phyloP scores from a whole-genome alignment of 2,113 vertebrate species.

The Mionectes macconnelli region DNA sequence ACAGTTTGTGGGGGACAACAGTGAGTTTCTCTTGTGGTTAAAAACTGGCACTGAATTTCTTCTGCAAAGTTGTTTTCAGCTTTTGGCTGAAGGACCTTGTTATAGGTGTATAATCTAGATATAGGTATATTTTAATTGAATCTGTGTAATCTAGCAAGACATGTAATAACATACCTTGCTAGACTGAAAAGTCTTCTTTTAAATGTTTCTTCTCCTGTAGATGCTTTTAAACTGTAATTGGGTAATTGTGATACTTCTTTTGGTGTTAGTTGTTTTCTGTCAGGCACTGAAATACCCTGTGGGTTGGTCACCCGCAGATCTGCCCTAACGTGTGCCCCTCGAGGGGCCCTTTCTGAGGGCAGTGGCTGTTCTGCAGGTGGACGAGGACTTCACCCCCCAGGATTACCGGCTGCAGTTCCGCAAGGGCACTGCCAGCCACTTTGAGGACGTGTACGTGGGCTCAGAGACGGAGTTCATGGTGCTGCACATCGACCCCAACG shows the following conservation, averaged over 20 bases:
- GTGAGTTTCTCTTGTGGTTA: neutral
- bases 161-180: neutral
- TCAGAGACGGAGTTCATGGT: conserved; percentile 89
- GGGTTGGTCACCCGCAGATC: neutral
- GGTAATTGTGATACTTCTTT: neutral
- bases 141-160: no score
- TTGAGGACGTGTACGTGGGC: conserved; percentile 90
- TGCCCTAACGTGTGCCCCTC: fast-evolving
- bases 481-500: conserved; percentile 87
- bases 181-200: neutral
- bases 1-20: neutral
- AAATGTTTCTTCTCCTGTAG: neutral
- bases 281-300: neutral
- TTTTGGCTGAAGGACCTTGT: neutral
- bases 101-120: neutral
- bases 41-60: neutral
- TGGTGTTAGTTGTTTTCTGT: neutral
- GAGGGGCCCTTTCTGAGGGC: neutral
- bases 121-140: neutral
- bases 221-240: neutral
- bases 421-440: conserved; percentile 79
- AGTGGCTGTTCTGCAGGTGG: conserved; percentile 79
- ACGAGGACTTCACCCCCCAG: conserved; percentile 88
- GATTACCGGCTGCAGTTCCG: conserved; percentile 92
- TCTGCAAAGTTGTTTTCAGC: neutral